These are phyloP conservation scores for Sinodicranocentrus sp. DNA, from an alignment of 2,888 invertebrate species.

Conservation along the genomic window DNA sequence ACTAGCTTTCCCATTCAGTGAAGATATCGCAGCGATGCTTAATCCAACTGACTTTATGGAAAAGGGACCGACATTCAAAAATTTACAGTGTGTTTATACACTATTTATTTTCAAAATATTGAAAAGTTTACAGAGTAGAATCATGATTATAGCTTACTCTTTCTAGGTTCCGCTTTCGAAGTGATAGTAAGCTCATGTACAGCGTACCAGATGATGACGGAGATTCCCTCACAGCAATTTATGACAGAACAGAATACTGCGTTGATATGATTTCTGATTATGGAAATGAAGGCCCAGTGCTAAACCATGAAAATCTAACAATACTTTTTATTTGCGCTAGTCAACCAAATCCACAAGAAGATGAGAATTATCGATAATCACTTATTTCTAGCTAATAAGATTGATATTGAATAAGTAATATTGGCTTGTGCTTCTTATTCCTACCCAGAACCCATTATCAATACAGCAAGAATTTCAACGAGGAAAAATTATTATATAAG, in stretches of 20 bases:
- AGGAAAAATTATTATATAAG: too few species aligned
- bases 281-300: slow-evolving; percentile 47
- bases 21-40: slow-evolving; percentile 54
- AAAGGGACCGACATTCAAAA: slow-evolving; percentile 60
- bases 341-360: slow-evolving; percentile 50
- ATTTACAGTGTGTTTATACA: slow-evolving; percentile 56
- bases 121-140: too few species aligned
- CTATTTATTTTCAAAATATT: too few species aligned
- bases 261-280: slow-evolving; percentile 69
- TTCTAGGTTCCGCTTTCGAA: slow-evolving; percentile 61
- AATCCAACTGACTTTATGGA: slow-evolving; percentile 49
- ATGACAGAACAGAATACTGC: slow-evolving; percentile 64
- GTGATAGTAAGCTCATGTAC: slow-evolving; percentile 69
- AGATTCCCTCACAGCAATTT: slow-evolving; percentile 52
- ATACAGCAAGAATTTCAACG: too few species aligned
- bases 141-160: too few species aligned
- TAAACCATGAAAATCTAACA: slow-evolving; percentile 67
- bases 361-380: slow-evolving; percentile 49
- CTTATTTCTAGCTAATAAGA: too few species aligned
- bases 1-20: slow-evolving; percentile 68
- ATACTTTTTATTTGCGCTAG: slow-evolving; percentile 71
- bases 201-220: slow-evolving; percentile 57
- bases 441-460: too few species aligned
- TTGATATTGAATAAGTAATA: too few species aligned
- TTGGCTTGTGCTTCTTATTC: too few species aligned